Conservation (phyloP, 2,113 vertebrate genomes). For the Calyptommatus sinebrachiatus region DNA sequence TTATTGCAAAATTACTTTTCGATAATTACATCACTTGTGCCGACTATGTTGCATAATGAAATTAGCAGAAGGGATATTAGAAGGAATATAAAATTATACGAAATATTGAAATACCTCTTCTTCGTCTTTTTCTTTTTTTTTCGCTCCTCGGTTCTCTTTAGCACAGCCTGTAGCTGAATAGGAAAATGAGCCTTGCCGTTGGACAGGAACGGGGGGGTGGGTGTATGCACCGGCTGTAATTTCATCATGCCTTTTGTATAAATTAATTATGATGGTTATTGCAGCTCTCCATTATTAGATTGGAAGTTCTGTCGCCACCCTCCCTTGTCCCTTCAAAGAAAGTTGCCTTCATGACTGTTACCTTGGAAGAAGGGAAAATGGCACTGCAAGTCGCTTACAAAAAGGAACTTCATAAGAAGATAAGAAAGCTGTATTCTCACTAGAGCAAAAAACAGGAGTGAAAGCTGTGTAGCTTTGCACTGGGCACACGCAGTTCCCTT, state of each 20-base stretch:
- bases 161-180: slow-evolving; percentile 65
- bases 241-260: slow-evolving; percentile 77
- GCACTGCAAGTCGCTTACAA: not conserved
- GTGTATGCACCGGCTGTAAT: slow-evolving; percentile 64
- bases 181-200: slow-evolving; percentile 60
- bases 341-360: slow-evolving; percentile 20
- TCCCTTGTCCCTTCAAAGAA: slow-evolving; percentile 51
- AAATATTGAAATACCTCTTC: slow-evolving; percentile 78
- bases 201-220: slow-evolving; percentile 63
- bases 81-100: slow-evolving; percentile 79
- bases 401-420: too few relatives aligned
- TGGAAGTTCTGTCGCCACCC: slow-evolving; percentile 64
- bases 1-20: slow-evolving; percentile 86
- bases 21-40: slow-evolving; percentile 80
- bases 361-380: not conserved
- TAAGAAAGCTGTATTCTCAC: too few relatives aligned
- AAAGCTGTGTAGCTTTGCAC: too few relatives aligned
- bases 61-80: slow-evolving; percentile 79
- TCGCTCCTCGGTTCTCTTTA: slow-evolving; percentile 61
- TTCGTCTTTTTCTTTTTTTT: too few relatives aligned
- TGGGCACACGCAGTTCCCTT: too few relatives aligned
- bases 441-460: too few relatives aligned
- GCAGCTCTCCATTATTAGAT: slow-evolving; percentile 73
- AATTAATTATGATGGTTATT: slow-evolving; percentile 79
- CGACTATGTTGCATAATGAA: slow-evolving; percentile 79